Evolutionary conservation across 2,888 invertebrate genomes (phyloP).

Genomic region (Drosophila pseudotakahashii): DNA sequence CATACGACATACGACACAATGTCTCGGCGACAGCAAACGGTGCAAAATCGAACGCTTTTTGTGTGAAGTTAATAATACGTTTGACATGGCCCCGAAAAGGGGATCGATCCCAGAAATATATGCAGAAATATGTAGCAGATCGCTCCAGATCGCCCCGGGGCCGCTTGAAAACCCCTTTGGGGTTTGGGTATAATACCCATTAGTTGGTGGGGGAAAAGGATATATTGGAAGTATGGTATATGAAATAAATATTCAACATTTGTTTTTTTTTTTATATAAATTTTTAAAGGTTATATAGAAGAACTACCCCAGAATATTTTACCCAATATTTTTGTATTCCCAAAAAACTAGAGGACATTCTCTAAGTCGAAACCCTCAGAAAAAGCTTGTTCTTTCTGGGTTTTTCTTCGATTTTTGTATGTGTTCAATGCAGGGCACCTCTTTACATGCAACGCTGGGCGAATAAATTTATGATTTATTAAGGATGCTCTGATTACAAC

Average conservation of each 20-base stretch:
- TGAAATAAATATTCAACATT: no score
- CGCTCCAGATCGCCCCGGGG: conserved; percentile 21
- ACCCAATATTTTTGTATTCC: no score
- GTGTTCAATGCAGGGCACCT: conserved; percentile 4
- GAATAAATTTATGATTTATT: conserved; percentile 84
- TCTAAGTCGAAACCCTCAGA: not conserved
- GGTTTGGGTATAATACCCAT: not conserved
- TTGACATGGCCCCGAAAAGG: conserved; percentile 75
- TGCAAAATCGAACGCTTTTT: conserved; percentile 84
- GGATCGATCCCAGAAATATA: conserved; percentile 61
- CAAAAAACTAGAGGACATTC: not conserved
- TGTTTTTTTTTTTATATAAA: no score
- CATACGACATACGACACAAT: conserved; percentile 78
- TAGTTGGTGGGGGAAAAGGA: no score
- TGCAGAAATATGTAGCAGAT: conserved; percentile 76
- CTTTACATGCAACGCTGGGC: conserved; percentile 69
- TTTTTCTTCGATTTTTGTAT: conserved; percentile 11
- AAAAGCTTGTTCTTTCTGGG: not conserved
- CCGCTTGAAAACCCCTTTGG: conserved; percentile 7
- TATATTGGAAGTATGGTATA: not conserved
- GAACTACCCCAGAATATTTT: no score
- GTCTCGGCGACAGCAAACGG: conserved; percentile 80
- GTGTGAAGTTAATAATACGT: conserved; percentile 84
- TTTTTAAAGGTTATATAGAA: no score
- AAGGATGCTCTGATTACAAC: conserved; percentile 84